Percentiles rank a stretch among this genome's conserved stretches.
These are phyloP conservation scores for Etheostoma spectabile DNA, from an alignment of 2,113 vertebrate genomes.

Conservation along the genomic window DNA sequence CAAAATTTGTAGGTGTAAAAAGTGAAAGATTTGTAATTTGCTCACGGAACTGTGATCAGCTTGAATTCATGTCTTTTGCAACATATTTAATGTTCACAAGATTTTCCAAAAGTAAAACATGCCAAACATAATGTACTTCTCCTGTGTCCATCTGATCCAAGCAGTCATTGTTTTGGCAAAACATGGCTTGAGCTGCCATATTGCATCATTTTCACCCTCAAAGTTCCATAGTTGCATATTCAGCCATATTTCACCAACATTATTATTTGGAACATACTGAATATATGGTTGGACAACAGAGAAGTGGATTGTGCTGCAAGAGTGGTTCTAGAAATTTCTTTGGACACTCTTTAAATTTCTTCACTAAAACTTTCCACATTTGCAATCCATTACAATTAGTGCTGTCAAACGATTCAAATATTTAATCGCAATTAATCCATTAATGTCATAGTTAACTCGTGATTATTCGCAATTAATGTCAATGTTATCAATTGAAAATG, in stretches of 20 bases:
- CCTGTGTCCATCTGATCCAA: background rate
- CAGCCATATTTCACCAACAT: conserved; percentile 1
- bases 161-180: background rate
- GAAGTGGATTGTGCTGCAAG: background rate
- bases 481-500: too few relatives aligned
- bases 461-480: too few relatives aligned
- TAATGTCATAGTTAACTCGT: too few relatives aligned
- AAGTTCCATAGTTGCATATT: conserved; percentile 1
- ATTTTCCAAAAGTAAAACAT: background rate
- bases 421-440: too few relatives aligned
- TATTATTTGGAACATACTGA: background rate
- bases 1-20: conserved; percentile 15
- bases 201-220: background rate
- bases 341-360: background rate
- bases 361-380: background rate
- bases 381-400: background rate
- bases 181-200: background rate
- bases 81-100: background rate
- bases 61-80: conserved; percentile 6
- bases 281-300: background rate
- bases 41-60: conserved; percentile 5
- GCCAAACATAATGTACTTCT: background rate
- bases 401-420: too few relatives aligned
- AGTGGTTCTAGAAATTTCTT: background rate
- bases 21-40: background rate